These are phyloP conservation scores for Apotomis turbidana DNA, from an alignment of 2,888 invertebrate species.

Conservation along the genomic window DNA sequence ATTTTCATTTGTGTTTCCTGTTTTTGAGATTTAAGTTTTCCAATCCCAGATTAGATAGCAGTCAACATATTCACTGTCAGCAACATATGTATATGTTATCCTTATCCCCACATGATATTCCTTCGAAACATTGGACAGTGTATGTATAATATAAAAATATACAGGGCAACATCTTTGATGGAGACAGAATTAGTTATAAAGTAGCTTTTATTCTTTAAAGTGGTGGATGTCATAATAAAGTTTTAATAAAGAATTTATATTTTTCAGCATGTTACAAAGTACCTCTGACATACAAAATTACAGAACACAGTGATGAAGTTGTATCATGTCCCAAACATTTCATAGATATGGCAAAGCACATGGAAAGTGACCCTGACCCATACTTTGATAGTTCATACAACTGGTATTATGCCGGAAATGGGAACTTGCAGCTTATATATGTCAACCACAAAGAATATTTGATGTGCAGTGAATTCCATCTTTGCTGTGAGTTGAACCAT, in stretches of 20 bases:
- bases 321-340: slow-evolving; percentile 66
- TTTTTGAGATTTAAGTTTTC: too few species aligned
- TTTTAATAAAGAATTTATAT: not conserved
- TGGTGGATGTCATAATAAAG: too few species aligned
- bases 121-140: too few species aligned
- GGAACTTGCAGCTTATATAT: slow-evolving; percentile 65
- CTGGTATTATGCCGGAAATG: slow-evolving; percentile 78
- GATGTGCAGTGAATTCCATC: slow-evolving; percentile 67
- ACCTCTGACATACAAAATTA: slow-evolving; percentile 43
- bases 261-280: not conserved
- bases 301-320: slow-evolving; percentile 65
- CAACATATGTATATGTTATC: too few species aligned
- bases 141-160: too few species aligned
- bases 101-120: too few species aligned
- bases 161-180: too few species aligned
- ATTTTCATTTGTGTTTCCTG: too few species aligned
- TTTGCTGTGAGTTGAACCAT: slow-evolving; percentile 64
- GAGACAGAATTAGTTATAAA: too few species aligned
- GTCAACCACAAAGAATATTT: slow-evolving; percentile 66
- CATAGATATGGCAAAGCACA: slow-evolving; percentile 65
- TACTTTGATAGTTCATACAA: slow-evolving; percentile 69
- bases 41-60: too few species aligned
- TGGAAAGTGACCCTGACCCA: slow-evolving; percentile 69
- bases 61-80: too few species aligned
- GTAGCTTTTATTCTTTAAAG: too few species aligned